Evolutionary conservation across 2,113 vertebrate genomes (phyloP).

Genomic region (Heterochromis multidens): DNA sequence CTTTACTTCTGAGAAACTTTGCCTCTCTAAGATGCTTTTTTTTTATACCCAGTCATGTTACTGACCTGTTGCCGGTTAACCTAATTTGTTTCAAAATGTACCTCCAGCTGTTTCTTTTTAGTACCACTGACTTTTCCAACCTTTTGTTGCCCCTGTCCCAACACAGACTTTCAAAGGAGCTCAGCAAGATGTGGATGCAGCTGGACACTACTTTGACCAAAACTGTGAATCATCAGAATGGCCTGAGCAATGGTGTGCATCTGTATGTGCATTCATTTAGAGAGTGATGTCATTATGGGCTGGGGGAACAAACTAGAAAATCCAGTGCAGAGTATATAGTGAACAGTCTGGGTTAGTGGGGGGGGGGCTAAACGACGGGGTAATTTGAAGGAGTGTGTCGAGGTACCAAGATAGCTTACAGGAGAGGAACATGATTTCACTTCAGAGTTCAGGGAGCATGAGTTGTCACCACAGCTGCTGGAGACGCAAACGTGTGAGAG

Average conservation of each 20-base stretch:
- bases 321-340: neutral
- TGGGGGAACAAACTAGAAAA: constrained; percentile 53
- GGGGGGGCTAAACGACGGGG: constrained; percentile 5
- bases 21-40: neutral
- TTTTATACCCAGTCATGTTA: neutral
- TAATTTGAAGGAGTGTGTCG: neutral
- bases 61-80: neutral
- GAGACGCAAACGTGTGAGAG: constrained; percentile 48
- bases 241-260: neutral
- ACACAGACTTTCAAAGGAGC: neutral
- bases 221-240: constrained; percentile 26
- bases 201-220: constrained; percentile 8
- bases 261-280: constrained; percentile 12
- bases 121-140: no score
- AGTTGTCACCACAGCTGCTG: constrained; percentile 27
- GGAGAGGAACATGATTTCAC: constrained; percentile 63
- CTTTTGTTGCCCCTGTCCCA: neutral
- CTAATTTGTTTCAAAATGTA: neutral
- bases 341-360: neutral
- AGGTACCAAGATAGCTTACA: constrained; percentile 53
- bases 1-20: neutral
- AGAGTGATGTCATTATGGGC: constrained; percentile 56
- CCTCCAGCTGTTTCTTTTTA: neutral
- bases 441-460: constrained; percentile 36
- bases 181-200: neutral